Base-by-base conservation (phyloP, 2,888 invertebrate species). In the Actias luna region DNA sequence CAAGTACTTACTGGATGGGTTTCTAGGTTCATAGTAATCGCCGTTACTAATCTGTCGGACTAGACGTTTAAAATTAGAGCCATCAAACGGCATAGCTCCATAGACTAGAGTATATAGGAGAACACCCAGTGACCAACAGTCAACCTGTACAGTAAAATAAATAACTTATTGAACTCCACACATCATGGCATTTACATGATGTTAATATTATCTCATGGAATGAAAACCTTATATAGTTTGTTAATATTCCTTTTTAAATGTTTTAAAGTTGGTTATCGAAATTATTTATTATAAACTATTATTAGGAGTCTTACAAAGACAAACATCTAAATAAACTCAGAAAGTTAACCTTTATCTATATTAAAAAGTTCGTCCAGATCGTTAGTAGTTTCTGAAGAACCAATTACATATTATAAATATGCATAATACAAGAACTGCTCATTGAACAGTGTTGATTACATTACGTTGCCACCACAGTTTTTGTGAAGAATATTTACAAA, bases 11-110 rank as follows among this genome's bases (percentile, higher is more conserved):
- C 98, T 95, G 67, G 99, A 98, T 57, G 98, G 98, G 75, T 95
- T 96, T 78, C 97, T 96, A 58, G 99, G 99, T 89, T 99, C 99
- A 83, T 97, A 99, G 88, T 99, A 99, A 87, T 99, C 98, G 5
- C 99, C 99, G 82, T 97, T 96, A 76, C 99, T 98, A 82, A 99
- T 99, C 92, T 99, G 99, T 82, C 97, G 96, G 69, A 99, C 98
- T 80, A 99, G 95, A 78, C 98, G 95, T 89, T 98, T 98, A 90
- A 99, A 99, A 93, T 99, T 99, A 68, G 98, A 98, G 66, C 99
- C 99, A 92, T 99, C 99, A 85, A 99, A 99, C 62, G 97, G 99
- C 99, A 99, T 99, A 70, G 99, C 98, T 74, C 99, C 99, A 87
- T 99, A 99, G 71, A 99, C 99, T 79, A 99, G 94, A 58, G 99